Evolutionary conservation across 2,888 invertebrate genomes (phyloP).

Genomic region (Cataglyphis livida): DNA sequence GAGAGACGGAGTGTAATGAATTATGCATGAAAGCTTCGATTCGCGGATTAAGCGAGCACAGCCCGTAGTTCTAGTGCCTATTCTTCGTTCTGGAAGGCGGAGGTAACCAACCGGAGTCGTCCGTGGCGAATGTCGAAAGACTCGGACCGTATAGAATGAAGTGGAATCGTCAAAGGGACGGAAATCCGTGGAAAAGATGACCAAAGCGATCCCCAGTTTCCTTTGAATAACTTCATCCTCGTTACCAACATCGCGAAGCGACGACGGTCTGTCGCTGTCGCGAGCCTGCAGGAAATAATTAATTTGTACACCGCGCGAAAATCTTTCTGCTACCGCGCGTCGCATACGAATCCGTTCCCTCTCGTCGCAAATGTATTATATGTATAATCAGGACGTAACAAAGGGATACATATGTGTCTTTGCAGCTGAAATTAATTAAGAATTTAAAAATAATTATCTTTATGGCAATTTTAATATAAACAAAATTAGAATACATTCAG

Average conservation of each 20-base stretch:
- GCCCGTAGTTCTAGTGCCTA: slow-evolving; percentile 77
- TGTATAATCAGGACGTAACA: slow-evolving; percentile 15
- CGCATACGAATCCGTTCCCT: background rate
- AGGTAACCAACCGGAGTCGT: slow-evolving; percentile 71
- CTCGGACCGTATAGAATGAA: slow-evolving; percentile 73
- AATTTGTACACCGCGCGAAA: slow-evolving; percentile 46
- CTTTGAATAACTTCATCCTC: slow-evolving; percentile 69
- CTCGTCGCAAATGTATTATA: slow-evolving; percentile 31
- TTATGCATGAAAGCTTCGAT: slow-evolving; percentile 85
- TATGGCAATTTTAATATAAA: background rate
- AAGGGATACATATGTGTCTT: background rate
- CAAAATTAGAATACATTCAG: background rate
- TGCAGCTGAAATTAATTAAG: slow-evolving; percentile 26
- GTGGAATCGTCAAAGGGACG: slow-evolving; percentile 76
- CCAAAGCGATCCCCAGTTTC: slow-evolving; percentile 75
- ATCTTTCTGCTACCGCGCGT: slow-evolving; percentile 38
- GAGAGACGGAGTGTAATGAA: slow-evolving; percentile 78
- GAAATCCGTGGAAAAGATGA: slow-evolving; percentile 75
- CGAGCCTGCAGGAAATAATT: slow-evolving; percentile 46
- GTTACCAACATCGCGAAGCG: slow-evolving; percentile 55
- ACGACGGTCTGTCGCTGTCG: slow-evolving; percentile 35
- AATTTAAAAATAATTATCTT: slow-evolving; percentile 14
- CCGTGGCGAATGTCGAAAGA: slow-evolving; percentile 77
- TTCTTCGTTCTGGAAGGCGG: slow-evolving; percentile 73
- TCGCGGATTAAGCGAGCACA: slow-evolving; percentile 83